These are phyloP conservation scores for Melanotaenia maccullochi DNA, from an alignment of 2,797 vertebrate species.

Conservation along the genomic window DNA sequence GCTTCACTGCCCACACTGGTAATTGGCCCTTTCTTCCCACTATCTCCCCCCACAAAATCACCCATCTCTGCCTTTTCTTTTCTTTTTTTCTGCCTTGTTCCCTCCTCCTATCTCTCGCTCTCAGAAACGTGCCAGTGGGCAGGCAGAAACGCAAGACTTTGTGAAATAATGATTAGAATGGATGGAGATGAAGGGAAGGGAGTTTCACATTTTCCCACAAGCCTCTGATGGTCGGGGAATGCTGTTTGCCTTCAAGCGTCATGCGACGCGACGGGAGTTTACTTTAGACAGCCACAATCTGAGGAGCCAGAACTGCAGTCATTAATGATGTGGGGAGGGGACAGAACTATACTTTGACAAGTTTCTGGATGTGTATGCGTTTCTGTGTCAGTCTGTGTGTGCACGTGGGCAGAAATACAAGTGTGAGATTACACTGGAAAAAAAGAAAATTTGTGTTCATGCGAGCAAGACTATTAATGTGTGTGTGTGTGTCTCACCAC, in stretches of 20 bases:
- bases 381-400: slow-evolving; percentile 9
- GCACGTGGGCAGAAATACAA: slow-evolving; percentile 4
- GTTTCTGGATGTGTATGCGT: slow-evolving; percentile 48
- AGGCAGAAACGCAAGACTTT: slow-evolving; percentile 93
- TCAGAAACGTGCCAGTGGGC: slow-evolving; percentile 94
- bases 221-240: slow-evolving; percentile 87
- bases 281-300: slow-evolving; percentile 84
- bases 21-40: slow-evolving; percentile 96
- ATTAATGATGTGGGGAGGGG: slow-evolving; percentile 82
- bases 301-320: slow-evolving; percentile 81
- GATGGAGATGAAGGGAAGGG: slow-evolving; percentile 80
- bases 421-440: slow-evolving; percentile 18
- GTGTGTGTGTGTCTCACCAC: slow-evolving; percentile 86
- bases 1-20: slow-evolving; percentile 91
- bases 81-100: slow-evolving; percentile 76
- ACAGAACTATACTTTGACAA: slow-evolving; percentile 71
- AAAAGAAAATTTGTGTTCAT: slow-evolving; percentile 31
- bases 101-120: slow-evolving; percentile 79
- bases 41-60: slow-evolving; percentile 76
- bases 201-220: slow-evolving; percentile 82
- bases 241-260: slow-evolving; percentile 77
- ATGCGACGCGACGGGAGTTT: slow-evolving; percentile 78
- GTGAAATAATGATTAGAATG: slow-evolving; percentile 98
- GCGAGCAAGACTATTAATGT: slow-evolving; percentile 18
- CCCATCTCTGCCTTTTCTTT: slow-evolving; percentile 85